phyloP scores from a whole-genome alignment of 2,113 vertebrate genomes.

The Arothron firmamentum region DNA sequence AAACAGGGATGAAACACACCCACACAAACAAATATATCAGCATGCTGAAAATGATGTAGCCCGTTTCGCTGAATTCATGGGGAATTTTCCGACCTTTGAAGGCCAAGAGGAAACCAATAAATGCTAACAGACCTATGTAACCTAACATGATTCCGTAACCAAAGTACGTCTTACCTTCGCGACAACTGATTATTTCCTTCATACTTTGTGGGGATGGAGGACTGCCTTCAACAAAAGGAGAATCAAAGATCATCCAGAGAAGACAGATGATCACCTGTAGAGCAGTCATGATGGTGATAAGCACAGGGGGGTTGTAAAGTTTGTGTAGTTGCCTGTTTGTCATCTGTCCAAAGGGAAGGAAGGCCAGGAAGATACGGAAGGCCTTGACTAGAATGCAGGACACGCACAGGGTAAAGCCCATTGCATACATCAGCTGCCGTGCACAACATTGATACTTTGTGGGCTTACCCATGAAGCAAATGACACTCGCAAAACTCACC shows the following conservation, averaged over 20 bases:
- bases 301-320: constrained; percentile 49
- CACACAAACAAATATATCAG: constrained; percentile 61
- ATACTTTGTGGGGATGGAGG: constrained; percentile 31
- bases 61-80: constrained; percentile 63
- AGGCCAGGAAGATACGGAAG: constrained; percentile 55
- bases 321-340: constrained; percentile 18
- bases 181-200: constrained; percentile 32
- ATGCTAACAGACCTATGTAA: constrained; percentile 64
- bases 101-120: constrained; percentile 65
- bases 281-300: constrained; percentile 35
- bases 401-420: constrained; percentile 71
- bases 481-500: constrained; percentile 56
- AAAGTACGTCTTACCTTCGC: constrained; percentile 44
- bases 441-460: constrained; percentile 50
- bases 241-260: constrained; percentile 60
- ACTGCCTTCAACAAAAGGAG: constrained; percentile 17
- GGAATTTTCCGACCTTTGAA: constrained; percentile 65
- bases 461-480: constrained; percentile 65
- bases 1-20: constrained; percentile 67
- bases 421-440: constrained; percentile 63
- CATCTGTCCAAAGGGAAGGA: constrained; percentile 46
- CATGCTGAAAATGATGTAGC: constrained; percentile 71
- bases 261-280: constrained; percentile 60
- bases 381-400: constrained; percentile 68
- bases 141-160: constrained; percentile 65